Evolutionary conservation across 2,113 vertebrate species (phyloP).

Genomic region (Picathartes gymnocephalus): DNA sequence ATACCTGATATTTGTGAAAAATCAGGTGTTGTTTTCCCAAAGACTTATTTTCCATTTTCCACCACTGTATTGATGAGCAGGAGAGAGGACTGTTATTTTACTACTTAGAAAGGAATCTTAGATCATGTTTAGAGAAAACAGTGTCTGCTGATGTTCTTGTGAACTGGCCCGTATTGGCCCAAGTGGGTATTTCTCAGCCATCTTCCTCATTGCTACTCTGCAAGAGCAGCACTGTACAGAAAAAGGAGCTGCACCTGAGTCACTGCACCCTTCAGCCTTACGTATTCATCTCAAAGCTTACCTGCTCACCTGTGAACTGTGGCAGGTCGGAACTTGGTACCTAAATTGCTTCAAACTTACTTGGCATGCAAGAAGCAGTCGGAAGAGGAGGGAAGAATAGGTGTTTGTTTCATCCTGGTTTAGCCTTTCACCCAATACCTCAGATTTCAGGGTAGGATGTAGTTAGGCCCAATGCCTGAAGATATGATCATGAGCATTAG

Average conservation of each 20-base stretch:
- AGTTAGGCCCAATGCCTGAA: not conserved
- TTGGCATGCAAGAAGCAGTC: fast-evolving
- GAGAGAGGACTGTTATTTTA: not conserved
- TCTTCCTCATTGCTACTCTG: not conserved
- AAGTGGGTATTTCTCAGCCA: not conserved
- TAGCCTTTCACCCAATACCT: not conserved
- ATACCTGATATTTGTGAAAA: not conserved
- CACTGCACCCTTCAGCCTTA: not conserved
- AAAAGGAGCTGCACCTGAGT: not conserved
- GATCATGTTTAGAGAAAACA: not conserved
- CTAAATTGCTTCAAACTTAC: not conserved
- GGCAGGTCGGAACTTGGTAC: not conserved
- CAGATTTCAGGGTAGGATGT: not conserved
- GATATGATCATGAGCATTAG: not conserved
- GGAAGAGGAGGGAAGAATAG: not conserved
- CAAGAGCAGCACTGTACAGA: not conserved
- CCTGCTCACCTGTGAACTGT: not conserved
- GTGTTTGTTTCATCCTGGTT: not conserved
- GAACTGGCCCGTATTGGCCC: not conserved
- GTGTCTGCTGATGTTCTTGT: not conserved
- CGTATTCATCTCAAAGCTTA: not conserved
- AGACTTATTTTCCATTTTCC: not conserved
- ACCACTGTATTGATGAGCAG: not conserved
- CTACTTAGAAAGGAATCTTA: not conserved
- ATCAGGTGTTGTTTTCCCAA: not conserved